phyloP scores from a whole-genome alignment of 1,140 invertebrate species.

The Bombus breviceps region DNA sequence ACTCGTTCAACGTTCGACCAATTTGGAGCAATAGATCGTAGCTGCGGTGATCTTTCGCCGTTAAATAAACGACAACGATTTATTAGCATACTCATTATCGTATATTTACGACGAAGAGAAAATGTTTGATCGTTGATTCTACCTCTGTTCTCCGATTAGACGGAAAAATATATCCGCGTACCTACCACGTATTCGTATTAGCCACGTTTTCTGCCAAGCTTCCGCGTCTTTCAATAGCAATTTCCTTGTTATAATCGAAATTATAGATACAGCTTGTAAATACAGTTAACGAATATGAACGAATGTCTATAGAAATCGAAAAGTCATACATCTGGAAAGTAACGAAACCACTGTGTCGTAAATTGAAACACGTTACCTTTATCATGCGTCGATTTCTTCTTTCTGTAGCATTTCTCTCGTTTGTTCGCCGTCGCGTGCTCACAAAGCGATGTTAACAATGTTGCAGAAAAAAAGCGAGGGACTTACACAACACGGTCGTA shows the following conservation, averaged over 20 bases:
- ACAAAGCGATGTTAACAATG: neutral
- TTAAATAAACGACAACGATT: too few species aligned
- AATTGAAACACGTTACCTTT: neutral
- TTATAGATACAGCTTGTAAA: neutral
- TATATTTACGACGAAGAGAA: too few species aligned
- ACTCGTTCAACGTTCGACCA: too few species aligned
- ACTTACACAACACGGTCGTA: neutral
- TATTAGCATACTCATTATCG: too few species aligned
- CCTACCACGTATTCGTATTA: too few species aligned
- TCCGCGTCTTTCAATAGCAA: neutral
- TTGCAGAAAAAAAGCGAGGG: neutral
- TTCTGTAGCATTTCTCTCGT: neutral
- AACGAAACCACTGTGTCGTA: neutral
- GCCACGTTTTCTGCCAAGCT: too few species aligned
- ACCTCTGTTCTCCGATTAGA: too few species aligned
- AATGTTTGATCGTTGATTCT: too few species aligned
- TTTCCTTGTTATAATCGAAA: neutral
- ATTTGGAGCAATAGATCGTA: too few species aligned
- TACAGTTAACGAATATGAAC: neutral
- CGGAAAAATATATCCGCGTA: too few species aligned
- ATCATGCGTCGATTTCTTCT: neutral
- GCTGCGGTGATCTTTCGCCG: too few species aligned
- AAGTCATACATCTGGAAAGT: neutral
- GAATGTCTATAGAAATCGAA: neutral
- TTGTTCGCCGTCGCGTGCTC: neutral